Base-by-base conservation (phyloP, 2,888 invertebrate genomes). In the Endomychus coccineus region DNA sequence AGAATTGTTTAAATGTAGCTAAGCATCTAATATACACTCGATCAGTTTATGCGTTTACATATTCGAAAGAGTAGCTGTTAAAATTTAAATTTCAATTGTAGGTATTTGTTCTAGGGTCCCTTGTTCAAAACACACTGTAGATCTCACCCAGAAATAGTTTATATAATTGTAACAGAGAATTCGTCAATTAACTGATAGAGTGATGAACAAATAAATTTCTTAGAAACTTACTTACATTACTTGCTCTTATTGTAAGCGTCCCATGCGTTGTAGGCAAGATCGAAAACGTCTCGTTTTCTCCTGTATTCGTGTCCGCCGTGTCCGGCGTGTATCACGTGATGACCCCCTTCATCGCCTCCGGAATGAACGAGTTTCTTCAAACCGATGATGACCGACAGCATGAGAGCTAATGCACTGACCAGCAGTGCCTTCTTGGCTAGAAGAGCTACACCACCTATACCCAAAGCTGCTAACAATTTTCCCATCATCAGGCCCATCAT, bases 331-430 rank as follows among this genome's bases (percentile, higher is more conserved):
- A 68, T 77, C 43, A 70, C 76, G 57, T 62, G 68, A 42, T 64
- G 65, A 27, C 64, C 61, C 29, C 61, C 58, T 3, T 59, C 67
- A 49, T 62, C 64, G 15, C 60, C 68, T 48, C 62, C 71, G 40
- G 70, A 66, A 2, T 77, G 73, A 0, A 80, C 64, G 35, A 83
- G 62, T 43, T 83, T 80, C 67, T 86, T 86, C 24, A 83, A 68
- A 2, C 83, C 85, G 1, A 85, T 73, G 24, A 86, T 71, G n/a
- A 78, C 71, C 24, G 86, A 80, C 36, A 86, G 66, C 75, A 85
- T 75, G 7, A 86, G 62, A 0, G 86, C 86, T 36, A 85, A 59
- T 1, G 81, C 79, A 27, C 85, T 80, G 15, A 67, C 66, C 60
- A 67, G 66, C 3, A 68, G 54, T 9, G 67, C 68, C 50, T 87